These are phyloP conservation scores for Steromphala cineraria DNA, from an alignment of 2,888 invertebrate species.

Conservation along the genomic window DNA sequence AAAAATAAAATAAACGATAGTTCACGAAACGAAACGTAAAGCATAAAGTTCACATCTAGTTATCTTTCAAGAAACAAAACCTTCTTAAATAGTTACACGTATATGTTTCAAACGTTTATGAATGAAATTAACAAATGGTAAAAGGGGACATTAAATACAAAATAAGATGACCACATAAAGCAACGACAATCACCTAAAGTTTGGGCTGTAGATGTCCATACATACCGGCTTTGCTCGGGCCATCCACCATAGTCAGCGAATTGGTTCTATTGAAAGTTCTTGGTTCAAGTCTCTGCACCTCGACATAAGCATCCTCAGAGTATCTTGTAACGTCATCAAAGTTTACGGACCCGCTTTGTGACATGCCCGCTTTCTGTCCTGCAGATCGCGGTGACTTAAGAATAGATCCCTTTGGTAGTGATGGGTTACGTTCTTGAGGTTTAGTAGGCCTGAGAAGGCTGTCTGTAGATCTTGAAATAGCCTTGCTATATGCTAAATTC, in stretches of 20 bases:
- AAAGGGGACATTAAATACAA: too few species aligned
- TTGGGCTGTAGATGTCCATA: slow-evolving; percentile 3
- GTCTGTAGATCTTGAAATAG: neutral
- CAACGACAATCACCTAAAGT: slow-evolving; percentile 4
- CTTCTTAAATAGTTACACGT: too few species aligned
- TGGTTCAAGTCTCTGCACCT: slow-evolving; percentile 18
- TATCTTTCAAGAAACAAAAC: too few species aligned
- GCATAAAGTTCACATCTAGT: too few species aligned
- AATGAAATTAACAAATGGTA: too few species aligned
- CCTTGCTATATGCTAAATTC: neutral
- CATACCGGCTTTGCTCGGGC: neutral
- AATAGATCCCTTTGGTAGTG: neutral
- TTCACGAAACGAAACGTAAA: too few species aligned
- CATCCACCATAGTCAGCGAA: slow-evolving; percentile 31
- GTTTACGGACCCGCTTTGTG: neutral
- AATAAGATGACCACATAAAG: neutral
- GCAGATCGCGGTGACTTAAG: neutral
- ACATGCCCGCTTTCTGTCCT: neutral
- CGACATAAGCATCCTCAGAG: slow-evolving; percentile 36
- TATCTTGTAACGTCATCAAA: slow-evolving; percentile 13
- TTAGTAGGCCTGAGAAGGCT: neutral
- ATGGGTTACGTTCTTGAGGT: too few species aligned
- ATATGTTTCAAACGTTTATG: too few species aligned
- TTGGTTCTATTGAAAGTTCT: neutral
- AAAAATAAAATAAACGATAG: too few species aligned